phyloP scores from a whole-genome alignment of 2,888 invertebrate genomes.

The Thera britannica region DNA sequence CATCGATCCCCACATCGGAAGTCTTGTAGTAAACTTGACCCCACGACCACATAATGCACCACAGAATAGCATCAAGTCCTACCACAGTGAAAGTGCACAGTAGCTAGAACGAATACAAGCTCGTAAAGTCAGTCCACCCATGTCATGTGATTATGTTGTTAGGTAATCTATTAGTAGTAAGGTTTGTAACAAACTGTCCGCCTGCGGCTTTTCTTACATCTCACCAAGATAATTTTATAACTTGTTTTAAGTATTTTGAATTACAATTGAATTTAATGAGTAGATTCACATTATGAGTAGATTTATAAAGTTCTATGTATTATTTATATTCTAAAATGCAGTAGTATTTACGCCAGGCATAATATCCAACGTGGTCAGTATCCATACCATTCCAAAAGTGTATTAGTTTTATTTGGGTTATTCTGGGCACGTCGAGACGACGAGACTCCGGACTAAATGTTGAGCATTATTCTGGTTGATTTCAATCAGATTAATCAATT shows the following conservation, averaged over 20 bases:
- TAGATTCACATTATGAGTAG: too few species aligned
- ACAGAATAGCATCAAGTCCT: conserved; percentile 17
- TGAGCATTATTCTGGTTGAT: conserved; percentile 9
- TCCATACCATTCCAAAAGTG: conserved; percentile 18
- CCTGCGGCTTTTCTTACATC: not conserved
- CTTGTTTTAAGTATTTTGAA: not conserved
- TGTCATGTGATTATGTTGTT: conserved; percentile 10
- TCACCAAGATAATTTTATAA: not conserved
- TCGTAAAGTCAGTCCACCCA: conserved; percentile 22
- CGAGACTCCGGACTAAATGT: conserved; percentile 51
- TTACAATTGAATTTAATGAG: too few species aligned
- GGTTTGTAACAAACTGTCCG: conserved; percentile 5
- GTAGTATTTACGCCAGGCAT: not conserved
- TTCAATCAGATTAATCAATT: not conserved
- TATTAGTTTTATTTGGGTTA: conserved; percentile 64
- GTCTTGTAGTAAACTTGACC: conserved; percentile 73
- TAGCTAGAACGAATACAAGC: conserved; percentile 58
- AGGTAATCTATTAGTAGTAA: conserved; percentile 18
- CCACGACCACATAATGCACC: conserved; percentile 27
- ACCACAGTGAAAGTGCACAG: conserved; percentile 75
- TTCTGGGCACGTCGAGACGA: conserved; percentile 63
- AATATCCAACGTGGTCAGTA: not conserved
- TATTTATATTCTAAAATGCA: not conserved
- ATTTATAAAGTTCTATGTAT: too few species aligned
- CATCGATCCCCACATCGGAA: conserved; percentile 46